Base-by-base conservation (phyloP, 2,113 vertebrate genomes). In the Labeo catla region DNA sequence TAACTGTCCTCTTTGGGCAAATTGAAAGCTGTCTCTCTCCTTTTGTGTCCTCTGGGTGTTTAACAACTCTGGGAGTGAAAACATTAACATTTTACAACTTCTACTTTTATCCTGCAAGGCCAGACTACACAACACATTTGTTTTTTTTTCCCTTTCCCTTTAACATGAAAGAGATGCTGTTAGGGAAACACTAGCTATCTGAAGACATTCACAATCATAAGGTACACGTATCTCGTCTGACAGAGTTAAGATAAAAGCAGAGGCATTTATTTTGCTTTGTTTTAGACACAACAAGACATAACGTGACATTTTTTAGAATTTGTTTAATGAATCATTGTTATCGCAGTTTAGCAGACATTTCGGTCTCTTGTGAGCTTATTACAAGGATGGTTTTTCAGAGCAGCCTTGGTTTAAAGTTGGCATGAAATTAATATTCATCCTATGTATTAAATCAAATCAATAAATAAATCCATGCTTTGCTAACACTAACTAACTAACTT, bases 41-140 rank as follows among this genome's bases (percentile, higher is more conserved):
- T 66, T 28, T 74, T 15, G 45, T 63, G 50, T 74, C 83, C 79
- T 65, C 59, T 66, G 61, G 39, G 21, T 65, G 78, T 65, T 81
- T 76, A 68, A 76, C 45, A 87, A 49, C 59, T 28, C 45, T 28
- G 16, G n/a, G 45, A 66, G 57, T 8, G 45, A 74, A 57, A n/a
- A 63, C 59, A 76, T 54, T 83, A 83, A 54, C 52, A 80, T 86
- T 81, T 81, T 15, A 66, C 74, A 68, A n/a, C 61, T 80, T 52
- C 57, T 36, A 10, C 39, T 65, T 43, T 76, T 50, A 73, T 78
- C 77, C 36, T 66, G 49, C 7, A 9, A 81, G 57, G 6, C 57
- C 78, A 63, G 78, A 81, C 78, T 23, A 45, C 57, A 80, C 57
- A 81, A 45, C n/a, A 16, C 4, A 66, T 66, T 49, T 66, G n/a